Evolutionary conservation across 2,113 vertebrate genomes (phyloP), one percentile per base, ranked within the genome.

Genomic region (Thamnaconus septentrionalis): DNA sequence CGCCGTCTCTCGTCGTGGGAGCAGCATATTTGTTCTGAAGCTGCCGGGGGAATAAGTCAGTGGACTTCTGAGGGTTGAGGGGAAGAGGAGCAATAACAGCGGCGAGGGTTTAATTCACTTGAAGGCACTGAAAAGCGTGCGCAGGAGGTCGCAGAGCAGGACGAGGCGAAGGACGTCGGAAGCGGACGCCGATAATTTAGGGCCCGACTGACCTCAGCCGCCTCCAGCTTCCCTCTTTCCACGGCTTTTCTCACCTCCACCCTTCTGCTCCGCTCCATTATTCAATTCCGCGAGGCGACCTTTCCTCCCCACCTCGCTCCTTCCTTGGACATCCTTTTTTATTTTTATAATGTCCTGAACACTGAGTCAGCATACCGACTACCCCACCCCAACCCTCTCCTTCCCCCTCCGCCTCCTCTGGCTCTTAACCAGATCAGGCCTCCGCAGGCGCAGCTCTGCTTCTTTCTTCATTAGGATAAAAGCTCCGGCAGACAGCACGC

Each of bases 381-480:
- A 31, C 18, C 18, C 18, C 18, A 1, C 18, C 18, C 18, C 18
- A 31, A 2, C 18, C 18, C 18, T 31, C 18, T 31, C 18, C 18
- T 31, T 31, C 3, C 44, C 5, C 73, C 57, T 42, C 43, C 7
- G 46, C 53, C 54, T 31, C 53, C 11, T 57, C 65, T 81, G 73
- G 73, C 82, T 85, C 69, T 70, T 71, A 84, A 87, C 78, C 80
- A 86, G 85, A 88, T 90, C 81, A 83, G 41, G 55, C 47, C 61
- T 75, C 69, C 52, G 45, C n/a, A 44, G 65, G 50, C 31, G 53
- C 54, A 46, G 56, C 53, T 44, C 56, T 49, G 68, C 73, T 84
- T 6, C 84, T 87, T 91, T 87, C 84, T 87, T 91, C 87, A 90
- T 74, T 89, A 93, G 84, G 84, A 79, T 83, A 89, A 79, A 92